phyloP scores from a whole-genome alignment of 1,140 invertebrate genomes.

The Drosophila yakuba region DNA sequence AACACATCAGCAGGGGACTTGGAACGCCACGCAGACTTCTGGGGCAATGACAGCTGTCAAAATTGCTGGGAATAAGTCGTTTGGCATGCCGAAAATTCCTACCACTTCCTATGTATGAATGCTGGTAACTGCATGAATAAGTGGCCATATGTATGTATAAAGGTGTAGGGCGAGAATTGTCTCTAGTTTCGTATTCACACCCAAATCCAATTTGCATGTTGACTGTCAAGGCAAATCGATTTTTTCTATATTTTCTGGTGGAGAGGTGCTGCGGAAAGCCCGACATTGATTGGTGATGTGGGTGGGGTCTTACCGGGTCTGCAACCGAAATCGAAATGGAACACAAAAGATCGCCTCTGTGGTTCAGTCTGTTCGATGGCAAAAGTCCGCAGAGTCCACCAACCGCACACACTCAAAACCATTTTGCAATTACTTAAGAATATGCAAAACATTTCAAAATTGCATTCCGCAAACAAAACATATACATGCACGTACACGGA shows the following conservation, averaged over 20 bases:
- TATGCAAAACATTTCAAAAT: constrained; percentile 74
- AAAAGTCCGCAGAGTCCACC: constrained; percentile 20
- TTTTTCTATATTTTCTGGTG: constrained; percentile 10
- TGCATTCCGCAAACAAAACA: constrained; percentile 63
- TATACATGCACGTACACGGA: constrained; percentile 22
- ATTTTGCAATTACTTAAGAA: constrained; percentile 70
- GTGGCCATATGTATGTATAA: constrained; percentile 42
- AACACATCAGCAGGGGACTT: constrained; percentile 46
- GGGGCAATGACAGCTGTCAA: constrained; percentile 76
- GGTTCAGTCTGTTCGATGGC: constrained; percentile 48
- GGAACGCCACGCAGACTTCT: constrained; percentile 55
- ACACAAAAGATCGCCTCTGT: constrained; percentile 9
- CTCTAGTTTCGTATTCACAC: constrained; percentile 65
- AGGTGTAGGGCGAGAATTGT: constrained; percentile 45
- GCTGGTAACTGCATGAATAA: constrained; percentile 67
- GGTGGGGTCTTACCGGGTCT: neutral
- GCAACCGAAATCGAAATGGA: constrained; percentile 11
- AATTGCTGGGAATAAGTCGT: constrained; percentile 72
- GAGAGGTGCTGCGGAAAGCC: constrained; percentile 8
- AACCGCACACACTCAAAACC: constrained; percentile 28
- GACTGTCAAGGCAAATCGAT: constrained; percentile 54
- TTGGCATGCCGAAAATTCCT: constrained; percentile 65
- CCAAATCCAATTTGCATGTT: constrained; percentile 65
- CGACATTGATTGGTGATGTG: constrained; percentile 63
- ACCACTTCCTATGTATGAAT: constrained; percentile 29